A percentile compares a stretch with the other conserved stretches of the same genome.
phyloP scores from a whole-genome alignment of 2,888 invertebrate species.

The Trilocha varians region DNA sequence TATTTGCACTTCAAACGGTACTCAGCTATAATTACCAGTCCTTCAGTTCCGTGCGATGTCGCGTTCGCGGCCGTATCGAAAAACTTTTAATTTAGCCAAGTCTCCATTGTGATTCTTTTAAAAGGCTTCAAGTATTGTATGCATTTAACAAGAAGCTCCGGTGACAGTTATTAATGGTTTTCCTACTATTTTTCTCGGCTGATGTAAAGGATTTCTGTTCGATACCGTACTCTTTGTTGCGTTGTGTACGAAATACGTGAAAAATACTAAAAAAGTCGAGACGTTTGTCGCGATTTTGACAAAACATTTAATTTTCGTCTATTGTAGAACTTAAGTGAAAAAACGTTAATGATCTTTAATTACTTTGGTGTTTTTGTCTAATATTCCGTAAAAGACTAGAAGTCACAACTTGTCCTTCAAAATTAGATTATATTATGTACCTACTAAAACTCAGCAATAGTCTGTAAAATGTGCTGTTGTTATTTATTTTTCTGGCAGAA shows the following conservation, averaged over 20 bases:
- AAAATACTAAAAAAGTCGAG: neutral
- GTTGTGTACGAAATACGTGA: neutral
- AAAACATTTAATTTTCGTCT: neutral
- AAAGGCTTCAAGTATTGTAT: conserved; percentile 72
- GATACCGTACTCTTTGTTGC: conserved; percentile 24
- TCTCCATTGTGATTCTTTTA: conserved; percentile 68
- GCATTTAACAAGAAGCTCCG: conserved; percentile 69
- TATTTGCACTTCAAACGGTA: conserved; percentile 19
- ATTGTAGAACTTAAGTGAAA: neutral
- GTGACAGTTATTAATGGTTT: conserved; percentile 70
- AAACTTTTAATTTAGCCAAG: conserved; percentile 74
- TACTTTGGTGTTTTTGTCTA: neutral
- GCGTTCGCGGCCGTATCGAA: conserved; percentile 64
- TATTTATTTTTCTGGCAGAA: too few relatives aligned
- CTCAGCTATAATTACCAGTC: conserved; percentile 63
- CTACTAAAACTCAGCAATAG: too few relatives aligned
- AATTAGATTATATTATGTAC: too few relatives aligned
- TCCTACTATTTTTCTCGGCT: conserved; percentile 67
- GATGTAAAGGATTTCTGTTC: conserved; percentile 54
- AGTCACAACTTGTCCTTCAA: neutral
- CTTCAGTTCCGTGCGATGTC: conserved; percentile 67
- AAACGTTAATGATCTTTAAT: neutral
- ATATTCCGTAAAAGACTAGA: neutral
- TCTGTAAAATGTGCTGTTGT: too few relatives aligned
- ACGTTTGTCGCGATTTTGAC: neutral